These are phyloP conservation scores for Caenorhabditis wallacei DNA, from an alignment of 2,888 invertebrate genomes.

Conservation along the genomic window DNA sequence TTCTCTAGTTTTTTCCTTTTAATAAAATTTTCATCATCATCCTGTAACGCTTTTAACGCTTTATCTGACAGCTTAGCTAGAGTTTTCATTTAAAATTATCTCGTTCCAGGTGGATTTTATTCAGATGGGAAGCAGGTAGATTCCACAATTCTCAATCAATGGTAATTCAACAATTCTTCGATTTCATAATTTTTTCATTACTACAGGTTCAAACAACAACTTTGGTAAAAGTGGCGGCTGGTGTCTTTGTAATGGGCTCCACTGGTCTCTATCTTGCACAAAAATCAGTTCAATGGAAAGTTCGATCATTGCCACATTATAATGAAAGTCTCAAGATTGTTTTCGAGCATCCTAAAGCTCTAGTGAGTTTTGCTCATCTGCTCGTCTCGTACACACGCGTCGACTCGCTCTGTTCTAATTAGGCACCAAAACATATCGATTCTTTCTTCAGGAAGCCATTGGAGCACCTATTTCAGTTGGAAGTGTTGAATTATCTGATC, in stretches of 20 bases:
- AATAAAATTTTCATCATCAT: slow-evolving; percentile 1
- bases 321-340: slow-evolving; percentile 78
- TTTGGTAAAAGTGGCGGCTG: slow-evolving; percentile 79
- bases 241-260: slow-evolving; percentile 76
- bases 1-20: background rate
- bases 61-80: slow-evolving; percentile 11
- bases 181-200: background rate
- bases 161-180: background rate
- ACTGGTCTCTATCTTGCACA: slow-evolving; percentile 79
- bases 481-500: slow-evolving; percentile 78
- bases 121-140: slow-evolving; percentile 38
- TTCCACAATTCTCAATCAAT: background rate
- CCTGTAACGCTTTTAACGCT: background rate
- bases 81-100: background rate
- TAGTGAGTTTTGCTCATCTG: slow-evolving; percentile 42
- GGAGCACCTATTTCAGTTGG: slow-evolving; percentile 81
- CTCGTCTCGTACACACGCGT: slow-evolving; percentile 1
- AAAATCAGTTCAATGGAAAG: slow-evolving; percentile 76
- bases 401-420: slow-evolving; percentile 13
- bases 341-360: slow-evolving; percentile 77
- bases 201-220: slow-evolving; percentile 75
- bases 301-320: slow-evolving; percentile 77
- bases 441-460: slow-evolving; percentile 67
- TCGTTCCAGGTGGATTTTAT: slow-evolving; percentile 19
- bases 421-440: slow-evolving; percentile 31